Evolutionary conservation across 2,113 vertebrate genomes (phyloP).

Genomic region (Scomber japonicus): DNA sequence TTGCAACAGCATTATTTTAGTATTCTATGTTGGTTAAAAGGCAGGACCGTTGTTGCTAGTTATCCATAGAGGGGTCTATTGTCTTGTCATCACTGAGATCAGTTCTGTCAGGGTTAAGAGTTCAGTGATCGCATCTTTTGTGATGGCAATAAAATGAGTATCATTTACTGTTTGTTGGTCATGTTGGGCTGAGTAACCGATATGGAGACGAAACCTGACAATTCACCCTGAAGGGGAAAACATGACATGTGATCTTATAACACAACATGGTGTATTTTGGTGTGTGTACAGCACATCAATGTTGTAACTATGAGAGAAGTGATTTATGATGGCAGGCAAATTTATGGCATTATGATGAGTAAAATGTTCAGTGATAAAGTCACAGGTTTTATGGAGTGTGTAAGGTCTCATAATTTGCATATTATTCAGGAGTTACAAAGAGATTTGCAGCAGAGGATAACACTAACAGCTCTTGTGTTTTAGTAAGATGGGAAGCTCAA

Average conservation of each 20-base stretch:
- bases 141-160: slow-evolving; percentile 52
- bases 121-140: slow-evolving; percentile 43
- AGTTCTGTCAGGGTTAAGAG: slow-evolving; percentile 35
- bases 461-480: not conserved
- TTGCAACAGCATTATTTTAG: slow-evolving; percentile 7
- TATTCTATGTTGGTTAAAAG: slow-evolving; percentile 6
- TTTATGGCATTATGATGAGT: slow-evolving; percentile 43
- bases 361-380: slow-evolving; percentile 50
- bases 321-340: slow-evolving; percentile 37
- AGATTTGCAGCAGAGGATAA: slow-evolving; percentile 33
- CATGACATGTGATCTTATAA: slow-evolving; percentile 43
- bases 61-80: slow-evolving; percentile 44
- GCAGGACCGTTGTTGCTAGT: slow-evolving; percentile 28
- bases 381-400: slow-evolving; percentile 47
- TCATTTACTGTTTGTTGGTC: slow-evolving; percentile 51
- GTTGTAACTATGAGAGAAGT: slow-evolving; percentile 44
- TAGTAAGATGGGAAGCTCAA: not conserved
- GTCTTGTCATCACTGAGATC: slow-evolving; percentile 29
- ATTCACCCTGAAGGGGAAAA: slow-evolving; percentile 19
- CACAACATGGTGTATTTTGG: slow-evolving; percentile 35
- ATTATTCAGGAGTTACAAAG: slow-evolving; percentile 10
- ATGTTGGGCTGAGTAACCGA: slow-evolving; percentile 41
- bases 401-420: slow-evolving; percentile 36
- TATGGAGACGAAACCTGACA: slow-evolving; percentile 30
- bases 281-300: slow-evolving; percentile 36